A percentile compares a stretch with the other conserved stretches of the same genome.
Evolutionary conservation across 2,797 vertebrate genomes (phyloP).

Genomic region (Prunella strophiata): DNA sequence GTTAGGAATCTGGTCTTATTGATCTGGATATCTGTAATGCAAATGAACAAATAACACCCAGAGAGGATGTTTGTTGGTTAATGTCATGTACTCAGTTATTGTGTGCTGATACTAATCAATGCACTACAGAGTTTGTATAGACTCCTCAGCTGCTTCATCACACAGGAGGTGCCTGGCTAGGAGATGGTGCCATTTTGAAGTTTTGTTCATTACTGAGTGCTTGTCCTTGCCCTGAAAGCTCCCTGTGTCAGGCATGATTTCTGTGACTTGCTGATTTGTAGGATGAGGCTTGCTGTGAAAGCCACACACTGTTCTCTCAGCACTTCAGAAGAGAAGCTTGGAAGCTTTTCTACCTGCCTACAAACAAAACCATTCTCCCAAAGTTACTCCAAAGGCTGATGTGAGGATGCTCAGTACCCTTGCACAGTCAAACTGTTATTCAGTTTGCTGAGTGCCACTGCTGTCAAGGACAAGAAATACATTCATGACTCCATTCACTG

Average conservation of each 20-base stretch:
- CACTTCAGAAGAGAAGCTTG: not conserved
- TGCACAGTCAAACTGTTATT: conserved; percentile 10
- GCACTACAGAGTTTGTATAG: not conserved
- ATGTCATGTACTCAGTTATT: not conserved
- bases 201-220: not conserved
- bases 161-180: not conserved
- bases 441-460: conserved; percentile 24
- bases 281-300: not conserved
- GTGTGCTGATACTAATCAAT: not conserved
- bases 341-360: not conserved
- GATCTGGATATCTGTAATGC: not conserved
- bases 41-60: not conserved
- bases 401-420: not conserved
- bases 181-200: not conserved
- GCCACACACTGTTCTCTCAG: not conserved
- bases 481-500: conserved; percentile 10
- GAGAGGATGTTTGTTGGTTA: not conserved
- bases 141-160: not conserved
- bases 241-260: not conserved
- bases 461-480: conserved; percentile 58
- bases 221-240: not conserved
- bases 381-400: conserved; percentile 9
- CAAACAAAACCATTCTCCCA: not conserved
- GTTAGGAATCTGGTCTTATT: not conserved
- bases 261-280: not conserved